These are phyloP conservation scores for Pentalonia nigronervosa DNA, from an alignment of 1,140 invertebrate species.

Conservation along the genomic window DNA sequence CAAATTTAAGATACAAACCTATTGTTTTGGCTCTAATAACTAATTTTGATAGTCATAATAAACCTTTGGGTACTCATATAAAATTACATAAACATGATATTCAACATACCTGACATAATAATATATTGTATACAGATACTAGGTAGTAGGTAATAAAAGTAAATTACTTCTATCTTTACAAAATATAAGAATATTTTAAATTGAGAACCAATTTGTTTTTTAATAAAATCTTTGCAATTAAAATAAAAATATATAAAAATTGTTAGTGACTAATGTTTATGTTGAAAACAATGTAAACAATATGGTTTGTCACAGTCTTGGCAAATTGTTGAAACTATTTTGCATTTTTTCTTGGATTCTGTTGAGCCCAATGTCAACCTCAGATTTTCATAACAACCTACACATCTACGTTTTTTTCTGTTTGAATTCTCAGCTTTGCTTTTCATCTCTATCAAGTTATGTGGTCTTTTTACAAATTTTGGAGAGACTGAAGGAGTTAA, in stretches of 20 bases:
- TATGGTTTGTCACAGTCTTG: constrained; percentile 19
- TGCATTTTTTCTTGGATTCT: background rate
- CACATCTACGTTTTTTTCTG: background rate
- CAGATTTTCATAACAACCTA: no score
- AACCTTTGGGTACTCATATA: constrained; percentile 17
- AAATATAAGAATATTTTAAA: background rate
- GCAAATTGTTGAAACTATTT: constrained; percentile 12
- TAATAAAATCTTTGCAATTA: background rate
- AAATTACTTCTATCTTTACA: constrained; percentile 4
- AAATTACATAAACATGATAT: constrained; percentile 23
- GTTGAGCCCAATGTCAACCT: background rate
- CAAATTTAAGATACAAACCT: constrained; percentile 22
- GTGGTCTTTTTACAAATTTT: constrained; percentile 3
- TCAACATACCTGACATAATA: constrained; percentile 19
- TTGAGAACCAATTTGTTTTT: background rate
- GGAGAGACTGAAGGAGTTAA: background rate
- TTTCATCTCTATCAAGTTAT: constrained; percentile 3
- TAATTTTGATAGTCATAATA: constrained; percentile 30
- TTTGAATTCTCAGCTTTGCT: background rate
- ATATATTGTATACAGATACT: background rate
- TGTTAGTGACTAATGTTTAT: constrained; percentile 11
- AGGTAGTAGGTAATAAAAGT: background rate
- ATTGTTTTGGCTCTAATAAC: constrained; percentile 5
- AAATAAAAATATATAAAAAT: constrained; percentile 9
- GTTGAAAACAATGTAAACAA: constrained; percentile 23